A percentile compares a stretch with the other conserved stretches of the same genome.
phyloP scores from a whole-genome alignment of 2,113 vertebrate genomes.

The Polypterus senegalus region DNA sequence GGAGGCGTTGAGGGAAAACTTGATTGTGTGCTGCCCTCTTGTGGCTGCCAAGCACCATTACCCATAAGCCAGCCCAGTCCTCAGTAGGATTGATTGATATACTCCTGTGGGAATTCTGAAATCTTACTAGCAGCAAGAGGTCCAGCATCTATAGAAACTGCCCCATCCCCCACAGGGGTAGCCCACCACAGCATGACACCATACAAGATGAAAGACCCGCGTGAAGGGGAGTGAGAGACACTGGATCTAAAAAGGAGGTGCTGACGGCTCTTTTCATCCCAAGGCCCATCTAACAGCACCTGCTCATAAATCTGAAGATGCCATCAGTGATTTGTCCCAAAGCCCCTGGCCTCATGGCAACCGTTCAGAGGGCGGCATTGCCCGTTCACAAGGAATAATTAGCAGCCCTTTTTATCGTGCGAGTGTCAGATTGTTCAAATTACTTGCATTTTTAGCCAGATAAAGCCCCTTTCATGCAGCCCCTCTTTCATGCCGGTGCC shows the following conservation, averaged over 20 bases:
- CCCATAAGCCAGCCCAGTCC: too few species aligned
- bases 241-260: conserved; percentile 1
- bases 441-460: conserved; percentile 38
- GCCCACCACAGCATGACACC: too few species aligned
- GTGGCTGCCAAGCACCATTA: too few species aligned
- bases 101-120: too few species aligned
- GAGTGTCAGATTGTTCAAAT: conserved; percentile 45
- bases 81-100: too few species aligned
- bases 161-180: too few species aligned
- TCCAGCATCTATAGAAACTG: too few species aligned
- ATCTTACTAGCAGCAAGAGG: too few species aligned
- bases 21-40: too few species aligned
- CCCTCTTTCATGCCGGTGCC: neutral
- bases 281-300: conserved; percentile 43
- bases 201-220: too few species aligned
- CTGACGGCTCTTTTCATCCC: conserved; percentile 19
- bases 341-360: conserved; percentile 7
- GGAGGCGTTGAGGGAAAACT: too few species aligned
- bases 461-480: conserved; percentile 36
- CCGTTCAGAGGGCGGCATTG: conserved; percentile 11
- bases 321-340: conserved; percentile 23
- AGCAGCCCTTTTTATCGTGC: conserved; percentile 23
- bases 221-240: too few species aligned
- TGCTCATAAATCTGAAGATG: conserved; percentile 39
- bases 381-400: conserved; percentile 7